Conservation (phyloP, 1,140 invertebrate genomes). For the Onthophagus taurus region DNA sequence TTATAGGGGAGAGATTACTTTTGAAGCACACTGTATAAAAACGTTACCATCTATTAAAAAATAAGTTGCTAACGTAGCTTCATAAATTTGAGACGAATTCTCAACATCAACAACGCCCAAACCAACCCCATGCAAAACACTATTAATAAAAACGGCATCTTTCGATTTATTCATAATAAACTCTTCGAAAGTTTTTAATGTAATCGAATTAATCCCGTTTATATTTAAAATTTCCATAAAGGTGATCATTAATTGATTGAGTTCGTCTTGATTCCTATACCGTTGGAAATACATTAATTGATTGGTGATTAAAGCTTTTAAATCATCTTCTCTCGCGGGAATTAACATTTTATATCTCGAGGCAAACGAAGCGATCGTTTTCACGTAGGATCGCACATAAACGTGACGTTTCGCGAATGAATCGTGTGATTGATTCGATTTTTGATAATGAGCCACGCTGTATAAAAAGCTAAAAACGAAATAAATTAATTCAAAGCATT, state of each 20-base stretch:
- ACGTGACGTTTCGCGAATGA: conserved; percentile 29
- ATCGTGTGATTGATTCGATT: conserved; percentile 14
- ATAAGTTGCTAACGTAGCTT: conserved; percentile 27
- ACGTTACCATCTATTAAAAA: conserved; percentile 32
- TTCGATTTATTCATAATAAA: conserved; percentile 29
- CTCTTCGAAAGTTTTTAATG: conserved; percentile 24
- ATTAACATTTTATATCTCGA: conserved; percentile 27
- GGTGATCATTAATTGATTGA: conserved; percentile 27
- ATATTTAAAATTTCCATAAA: conserved; percentile 27
- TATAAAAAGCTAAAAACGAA: conserved; percentile 30
- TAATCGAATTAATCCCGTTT: conserved; percentile 18
- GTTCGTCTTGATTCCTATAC: conserved; percentile 25
- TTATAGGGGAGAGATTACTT: too few relatives aligned
- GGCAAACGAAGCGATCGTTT: conserved; percentile 30
- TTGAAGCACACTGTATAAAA: too few relatives aligned
- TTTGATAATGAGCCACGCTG: conserved; percentile 28
- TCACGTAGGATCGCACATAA: conserved; percentile 30
- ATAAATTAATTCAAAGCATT: conserved; percentile 7
- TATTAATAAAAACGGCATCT: conserved; percentile 23
- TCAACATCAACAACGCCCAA: conserved; percentile 24
- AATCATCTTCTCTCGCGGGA: conserved; percentile 23
- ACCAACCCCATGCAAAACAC: conserved; percentile 24
- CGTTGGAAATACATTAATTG: conserved; percentile 30
- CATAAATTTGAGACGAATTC: conserved; percentile 24
- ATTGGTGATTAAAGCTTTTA: conserved; percentile 20